Base-by-base conservation (phyloP, 1,140 invertebrate genomes). In the Metaphire vulgaris region DNA sequence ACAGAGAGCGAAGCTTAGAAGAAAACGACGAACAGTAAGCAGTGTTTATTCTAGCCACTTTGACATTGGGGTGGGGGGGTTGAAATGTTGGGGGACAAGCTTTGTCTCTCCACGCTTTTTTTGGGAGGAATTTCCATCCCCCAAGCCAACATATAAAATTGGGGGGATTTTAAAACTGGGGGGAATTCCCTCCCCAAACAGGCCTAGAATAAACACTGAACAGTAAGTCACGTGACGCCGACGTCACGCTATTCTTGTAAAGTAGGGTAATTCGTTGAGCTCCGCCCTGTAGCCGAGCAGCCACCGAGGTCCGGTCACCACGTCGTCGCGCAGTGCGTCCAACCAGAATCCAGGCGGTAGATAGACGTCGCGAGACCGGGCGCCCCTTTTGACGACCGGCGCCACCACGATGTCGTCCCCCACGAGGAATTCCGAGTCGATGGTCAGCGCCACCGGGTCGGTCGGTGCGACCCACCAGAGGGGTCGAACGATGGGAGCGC, bases 391-490 rank as follows among this genome's bases (percentile, higher is more conserved):
- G 14, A 95, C 80, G 0, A 96, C 89, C 1, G 94, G 94, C 0
- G 94, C 94, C 0, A 93, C 91, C n/a, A 96, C 84, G n/a, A 94
- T 89, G 41, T 90, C 87, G 80, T 94, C 90, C 1, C 93, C 94
- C 1, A 96, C 85, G 1, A 96, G 85, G 83, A 91, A 96, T 85
- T 95, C 92, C 81, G 96, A 93, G 56, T 90, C 89, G 1, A 95
- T 91, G 0, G 89, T 89, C 33, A 92, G 90, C 69, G 93, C 92
- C 1, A 91, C 90, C 0, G 89, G 86, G 86, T 97, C 94, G 0
- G 90, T 88, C 0, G 93, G 92, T 76, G 93, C 91, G 32, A 94
- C 86, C 92, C 96, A 94, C 94, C 95, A 97, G 21, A 98, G 86
- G 0, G 95, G 95, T 0, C 94, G 87, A 34, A 97, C 91, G 26